These are phyloP conservation scores for Malthinus seriepunctatus DNA, from an alignment of 2,888 invertebrate genomes.

Conservation along the genomic window DNA sequence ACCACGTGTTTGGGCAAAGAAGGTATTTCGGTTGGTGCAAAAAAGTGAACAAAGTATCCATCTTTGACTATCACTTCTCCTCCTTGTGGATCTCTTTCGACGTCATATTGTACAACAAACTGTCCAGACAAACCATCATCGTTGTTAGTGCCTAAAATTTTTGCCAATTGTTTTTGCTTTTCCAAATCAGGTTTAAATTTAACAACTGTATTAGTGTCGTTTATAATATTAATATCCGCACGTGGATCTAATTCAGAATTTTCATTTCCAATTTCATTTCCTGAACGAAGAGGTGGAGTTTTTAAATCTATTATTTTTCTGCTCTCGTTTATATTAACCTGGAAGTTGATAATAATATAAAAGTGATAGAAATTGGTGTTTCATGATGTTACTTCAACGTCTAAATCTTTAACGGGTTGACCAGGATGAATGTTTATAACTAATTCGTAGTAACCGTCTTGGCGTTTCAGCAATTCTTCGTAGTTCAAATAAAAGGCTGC, in stretches of 20 bases:
- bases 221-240: slow-evolving; percentile 41
- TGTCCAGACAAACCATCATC: slow-evolving; percentile 63
- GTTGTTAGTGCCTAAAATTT: slow-evolving; percentile 45
- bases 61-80: slow-evolving; percentile 66
- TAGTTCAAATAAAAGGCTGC: slow-evolving; percentile 73
- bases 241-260: slow-evolving; percentile 53
- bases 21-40: slow-evolving; percentile 64
- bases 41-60: slow-evolving; percentile 78
- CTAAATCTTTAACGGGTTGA: slow-evolving; percentile 65
- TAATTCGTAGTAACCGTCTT: slow-evolving; percentile 69
- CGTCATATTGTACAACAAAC: slow-evolving; percentile 71
- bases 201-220: slow-evolving; percentile 48
- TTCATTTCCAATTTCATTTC: slow-evolving; percentile 64
- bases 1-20: slow-evolving; percentile 68
- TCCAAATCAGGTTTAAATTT: slow-evolving; percentile 63
- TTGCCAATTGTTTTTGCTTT: slow-evolving; percentile 61
- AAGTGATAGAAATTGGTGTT: not conserved
- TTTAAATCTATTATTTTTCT: slow-evolving; percentile 63
- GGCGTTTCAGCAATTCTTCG: slow-evolving; percentile 69
- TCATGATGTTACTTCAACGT: slow-evolving; percentile 55
- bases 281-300: slow-evolving; percentile 67
- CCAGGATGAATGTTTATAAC: slow-evolving; percentile 71
- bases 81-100: slow-evolving; percentile 60
- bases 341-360: not conserved
- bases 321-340: slow-evolving; percentile 65